phyloP scores from a whole-genome alignment of 64 coral and sea anemone species.

The Cladopsammia gracilis region DNA sequence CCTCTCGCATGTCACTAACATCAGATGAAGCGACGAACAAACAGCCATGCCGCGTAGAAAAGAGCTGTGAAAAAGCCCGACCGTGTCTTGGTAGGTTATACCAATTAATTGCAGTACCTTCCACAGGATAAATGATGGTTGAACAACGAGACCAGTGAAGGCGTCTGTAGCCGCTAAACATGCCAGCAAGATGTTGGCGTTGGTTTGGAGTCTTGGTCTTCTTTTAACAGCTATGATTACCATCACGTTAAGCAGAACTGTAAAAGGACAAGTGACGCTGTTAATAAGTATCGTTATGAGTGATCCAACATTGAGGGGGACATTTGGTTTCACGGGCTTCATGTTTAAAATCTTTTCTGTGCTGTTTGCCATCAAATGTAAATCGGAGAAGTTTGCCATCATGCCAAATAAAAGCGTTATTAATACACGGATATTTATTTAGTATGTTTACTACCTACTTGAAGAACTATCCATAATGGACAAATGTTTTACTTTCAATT shows the following conservation, averaged over 20 bases:
- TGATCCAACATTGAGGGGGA: no score
- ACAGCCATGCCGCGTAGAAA: background rate
- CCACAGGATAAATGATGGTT: background rate
- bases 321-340: no score
- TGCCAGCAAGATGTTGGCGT: background rate
- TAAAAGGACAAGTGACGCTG: no score
- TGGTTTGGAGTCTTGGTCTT: background rate
- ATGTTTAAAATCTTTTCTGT: no score
- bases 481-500: no score
- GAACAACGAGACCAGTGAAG: background rate
- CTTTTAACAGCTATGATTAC: background rate
- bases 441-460: no score
- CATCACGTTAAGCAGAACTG: background rate
- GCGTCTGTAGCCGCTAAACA: background rate
- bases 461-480: no score
- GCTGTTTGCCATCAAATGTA: no score
- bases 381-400: no score
- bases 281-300: no score
- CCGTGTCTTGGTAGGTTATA: background rate
- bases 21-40: background rate
- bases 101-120: background rate
- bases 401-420: no score
- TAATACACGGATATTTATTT: no score
- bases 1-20: background rate
- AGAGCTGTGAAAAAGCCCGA: background rate